A percentile compares a stretch with the other conserved stretches of the same genome.
phyloP scores from a whole-genome alignment of 2,888 invertebrate genomes.

The Luperina testacea region DNA sequence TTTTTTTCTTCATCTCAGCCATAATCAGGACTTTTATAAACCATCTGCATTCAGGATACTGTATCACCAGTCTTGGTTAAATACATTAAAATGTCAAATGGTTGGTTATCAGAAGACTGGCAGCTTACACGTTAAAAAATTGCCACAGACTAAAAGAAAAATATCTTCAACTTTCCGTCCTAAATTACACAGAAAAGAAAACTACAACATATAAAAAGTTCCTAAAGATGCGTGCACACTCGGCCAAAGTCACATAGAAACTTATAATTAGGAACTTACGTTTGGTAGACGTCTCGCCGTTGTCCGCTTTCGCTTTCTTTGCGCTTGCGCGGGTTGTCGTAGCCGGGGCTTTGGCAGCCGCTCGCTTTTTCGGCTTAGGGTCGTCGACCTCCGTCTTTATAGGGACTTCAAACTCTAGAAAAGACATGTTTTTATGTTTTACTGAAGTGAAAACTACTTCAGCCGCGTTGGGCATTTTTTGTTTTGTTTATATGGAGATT shows the following conservation, averaged over 20 bases:
- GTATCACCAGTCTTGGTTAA: slow-evolving; percentile 6
- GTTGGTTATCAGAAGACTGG: background rate
- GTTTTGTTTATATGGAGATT: no score
- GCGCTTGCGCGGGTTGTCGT: slow-evolving; percentile 73
- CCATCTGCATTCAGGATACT: background rate
- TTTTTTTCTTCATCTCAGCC: background rate
- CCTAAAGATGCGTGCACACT: slow-evolving; percentile 71
- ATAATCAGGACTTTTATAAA: background rate
- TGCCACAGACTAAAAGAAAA: background rate
- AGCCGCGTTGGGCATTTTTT: no score
- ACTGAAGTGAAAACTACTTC: background rate
- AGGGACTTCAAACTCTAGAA: slow-evolving; percentile 80
- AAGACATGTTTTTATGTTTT: slow-evolving; percentile 4
- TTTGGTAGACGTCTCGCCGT: slow-evolving; percentile 78
- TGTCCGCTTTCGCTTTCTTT: slow-evolving; percentile 78
- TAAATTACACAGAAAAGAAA: slow-evolving; percentile 14
- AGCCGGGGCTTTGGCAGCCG: slow-evolving; percentile 69
- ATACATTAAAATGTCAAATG: background rate
- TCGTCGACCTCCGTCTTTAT: slow-evolving; percentile 81
- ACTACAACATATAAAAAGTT: background rate
- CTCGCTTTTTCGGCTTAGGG: slow-evolving; percentile 79
- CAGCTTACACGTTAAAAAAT: background rate
- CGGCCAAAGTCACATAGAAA: slow-evolving; percentile 66
- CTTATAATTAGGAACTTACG: slow-evolving; percentile 81
- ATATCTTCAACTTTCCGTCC: background rate